phyloP scores from a whole-genome alignment of 2,888 invertebrate genomes.

The Rhopalosiphum nymphaeae region DNA sequence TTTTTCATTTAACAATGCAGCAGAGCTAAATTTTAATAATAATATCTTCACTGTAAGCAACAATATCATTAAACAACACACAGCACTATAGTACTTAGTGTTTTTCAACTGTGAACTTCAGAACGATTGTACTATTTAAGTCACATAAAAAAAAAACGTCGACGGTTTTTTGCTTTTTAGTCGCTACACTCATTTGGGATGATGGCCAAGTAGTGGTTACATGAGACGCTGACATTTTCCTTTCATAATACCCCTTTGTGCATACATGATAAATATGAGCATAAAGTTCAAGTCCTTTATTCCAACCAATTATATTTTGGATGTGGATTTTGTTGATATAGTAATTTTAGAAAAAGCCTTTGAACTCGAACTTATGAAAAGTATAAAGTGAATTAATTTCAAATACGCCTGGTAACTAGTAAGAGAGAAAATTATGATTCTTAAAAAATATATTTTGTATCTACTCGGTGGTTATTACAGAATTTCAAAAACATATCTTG shows the following conservation, averaged over 20 bases:
- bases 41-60: neutral
- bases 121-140: conserved; percentile 8
- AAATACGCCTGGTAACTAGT: neutral
- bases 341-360: neutral
- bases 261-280: conserved; percentile 9
- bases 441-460: neutral
- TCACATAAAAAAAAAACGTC: neutral
- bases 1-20: neutral
- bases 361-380: neutral
- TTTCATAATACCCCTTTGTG: conserved; percentile 11
- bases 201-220: conserved; percentile 32
- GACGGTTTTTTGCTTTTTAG: neutral
- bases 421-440: neutral
- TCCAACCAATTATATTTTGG: neutral
- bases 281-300: conserved; percentile 33
- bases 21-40: conserved; percentile 20
- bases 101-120: neutral
- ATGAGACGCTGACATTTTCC: neutral
- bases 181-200: neutral
- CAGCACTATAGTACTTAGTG: neutral
- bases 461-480: neutral
- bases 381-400: neutral
- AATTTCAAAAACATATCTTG: neutral
- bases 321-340: neutral
- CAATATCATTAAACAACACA: conserved; percentile 8